Conservation (phyloP, 2,888 invertebrate species). For the Drosophila ezoana region DNA sequence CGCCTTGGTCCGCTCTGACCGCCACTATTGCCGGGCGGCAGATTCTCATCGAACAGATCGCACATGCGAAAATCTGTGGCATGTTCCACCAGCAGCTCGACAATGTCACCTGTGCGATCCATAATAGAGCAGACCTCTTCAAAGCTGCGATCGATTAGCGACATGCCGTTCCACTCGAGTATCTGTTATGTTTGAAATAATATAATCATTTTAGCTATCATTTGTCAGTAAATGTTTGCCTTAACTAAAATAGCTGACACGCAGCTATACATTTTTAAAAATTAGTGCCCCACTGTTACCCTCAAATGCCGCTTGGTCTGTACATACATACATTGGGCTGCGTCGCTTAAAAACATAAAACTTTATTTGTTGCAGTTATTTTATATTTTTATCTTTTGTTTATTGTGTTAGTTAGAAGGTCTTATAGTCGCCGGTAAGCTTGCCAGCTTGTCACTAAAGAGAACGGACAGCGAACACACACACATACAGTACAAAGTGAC, state of each 20-base stretch:
- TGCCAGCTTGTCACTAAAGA: no score
- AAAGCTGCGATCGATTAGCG: constrained; percentile 95
- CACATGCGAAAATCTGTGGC: constrained; percentile 90
- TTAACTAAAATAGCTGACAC: constrained; percentile 24
- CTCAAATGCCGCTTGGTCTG: constrained; percentile 8
- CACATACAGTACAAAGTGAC: no score
- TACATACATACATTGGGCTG: no score
- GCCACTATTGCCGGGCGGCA: constrained; percentile 86
- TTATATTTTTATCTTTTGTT: no score
- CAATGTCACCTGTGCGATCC: constrained; percentile 93
- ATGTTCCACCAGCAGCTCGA: constrained; percentile 94
- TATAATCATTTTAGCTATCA: constrained; percentile 4
- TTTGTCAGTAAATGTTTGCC: constrained; percentile 26
- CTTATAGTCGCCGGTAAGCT: no score
- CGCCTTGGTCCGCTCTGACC: constrained; percentile 84
- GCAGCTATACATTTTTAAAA: constrained; percentile 19
- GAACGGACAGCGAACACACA: no score
- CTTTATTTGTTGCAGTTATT: no score
- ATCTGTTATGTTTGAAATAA: constrained; percentile 86
- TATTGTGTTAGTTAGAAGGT: no score
- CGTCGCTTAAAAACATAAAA: no score
- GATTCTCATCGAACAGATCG: constrained; percentile 89
- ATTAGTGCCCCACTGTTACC: neutral
- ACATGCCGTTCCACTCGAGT: constrained; percentile 95
- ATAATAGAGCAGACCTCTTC: constrained; percentile 96